Conservation (phyloP, 2,888 invertebrate genomes). For the Apoda limacodes region DNA sequence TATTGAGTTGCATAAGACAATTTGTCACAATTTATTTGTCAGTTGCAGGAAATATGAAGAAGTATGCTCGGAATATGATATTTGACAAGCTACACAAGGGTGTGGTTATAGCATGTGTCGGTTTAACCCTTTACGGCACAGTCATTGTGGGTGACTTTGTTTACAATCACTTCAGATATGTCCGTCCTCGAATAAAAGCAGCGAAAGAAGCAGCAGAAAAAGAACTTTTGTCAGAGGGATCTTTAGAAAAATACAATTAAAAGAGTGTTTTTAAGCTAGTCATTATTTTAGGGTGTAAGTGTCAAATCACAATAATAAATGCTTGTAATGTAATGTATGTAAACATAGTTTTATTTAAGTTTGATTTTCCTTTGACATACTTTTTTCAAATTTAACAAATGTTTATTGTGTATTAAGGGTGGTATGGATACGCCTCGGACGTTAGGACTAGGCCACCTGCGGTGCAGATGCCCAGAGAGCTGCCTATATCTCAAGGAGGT, state of each 20-base stretch:
- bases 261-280: constrained; percentile 12
- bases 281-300: no score
- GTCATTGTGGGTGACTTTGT: constrained; percentile 41
- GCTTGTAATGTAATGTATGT: no score
- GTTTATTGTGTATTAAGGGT: no score
- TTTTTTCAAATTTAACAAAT: no score
- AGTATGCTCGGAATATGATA: constrained; percentile 42
- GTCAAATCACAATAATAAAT: no score
- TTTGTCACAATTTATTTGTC: constrained; percentile 14
- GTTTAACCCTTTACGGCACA: constrained; percentile 43
- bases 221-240: constrained; percentile 62
- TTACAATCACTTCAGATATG: constrained; percentile 52
- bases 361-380: no score
- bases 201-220: constrained; percentile 41
- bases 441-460: no score
- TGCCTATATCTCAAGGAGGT: no score
- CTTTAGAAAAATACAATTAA: constrained; percentile 41
- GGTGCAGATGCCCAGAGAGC: no score
- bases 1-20: no score
- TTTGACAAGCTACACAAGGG: constrained; percentile 62
- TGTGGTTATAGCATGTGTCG: constrained; percentile 54
- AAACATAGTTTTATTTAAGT: no score
- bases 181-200: constrained; percentile 51
- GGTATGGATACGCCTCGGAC: no score
- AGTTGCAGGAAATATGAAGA: constrained; percentile 46